A percentile compares a stretch with the other conserved stretches of the same genome.
Evolutionary conservation across 2,113 vertebrate species (phyloP).

Genomic region (Saiga tatarica): DNA sequence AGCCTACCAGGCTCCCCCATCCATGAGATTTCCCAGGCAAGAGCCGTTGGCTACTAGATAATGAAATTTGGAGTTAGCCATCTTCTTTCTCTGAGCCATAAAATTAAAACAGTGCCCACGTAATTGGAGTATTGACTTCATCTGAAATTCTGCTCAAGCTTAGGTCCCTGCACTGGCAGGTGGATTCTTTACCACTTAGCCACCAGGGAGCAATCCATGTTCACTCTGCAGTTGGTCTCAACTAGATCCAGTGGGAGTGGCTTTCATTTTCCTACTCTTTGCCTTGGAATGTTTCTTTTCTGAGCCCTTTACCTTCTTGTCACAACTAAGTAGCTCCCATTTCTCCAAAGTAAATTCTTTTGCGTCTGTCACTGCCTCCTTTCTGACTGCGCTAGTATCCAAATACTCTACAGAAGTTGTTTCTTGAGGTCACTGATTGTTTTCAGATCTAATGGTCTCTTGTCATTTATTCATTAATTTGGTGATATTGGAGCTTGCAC

Average conservation of each 20-base stretch:
- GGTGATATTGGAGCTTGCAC: neutral
- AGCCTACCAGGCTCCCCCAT: too few species aligned
- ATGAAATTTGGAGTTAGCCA: neutral
- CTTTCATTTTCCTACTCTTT: neutral
- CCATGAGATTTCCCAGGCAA: too few species aligned
- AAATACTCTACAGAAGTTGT: neutral
- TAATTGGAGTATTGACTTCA: neutral
- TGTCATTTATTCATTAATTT: neutral
- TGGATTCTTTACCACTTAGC: neutral
- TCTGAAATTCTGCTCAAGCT: neutral
- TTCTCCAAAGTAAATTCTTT: conserved; percentile 7
- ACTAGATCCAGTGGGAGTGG: neutral
- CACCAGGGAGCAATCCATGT: neutral
- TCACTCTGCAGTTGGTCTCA: neutral
- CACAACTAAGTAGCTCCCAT: neutral
- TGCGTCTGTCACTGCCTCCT: neutral
- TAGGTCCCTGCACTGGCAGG: neutral
- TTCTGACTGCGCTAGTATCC: neutral
- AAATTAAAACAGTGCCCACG: neutral
- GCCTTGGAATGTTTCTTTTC: neutral
- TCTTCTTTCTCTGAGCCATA: neutral
- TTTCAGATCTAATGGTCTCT: neutral
- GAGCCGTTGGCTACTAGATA: neutral
- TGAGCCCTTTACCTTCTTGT: neutral
- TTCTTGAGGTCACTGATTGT: neutral